These are phyloP conservation scores for Orthonevra nobilis DNA, from an alignment of 2,888 invertebrate species.

Conservation along the genomic window DNA sequence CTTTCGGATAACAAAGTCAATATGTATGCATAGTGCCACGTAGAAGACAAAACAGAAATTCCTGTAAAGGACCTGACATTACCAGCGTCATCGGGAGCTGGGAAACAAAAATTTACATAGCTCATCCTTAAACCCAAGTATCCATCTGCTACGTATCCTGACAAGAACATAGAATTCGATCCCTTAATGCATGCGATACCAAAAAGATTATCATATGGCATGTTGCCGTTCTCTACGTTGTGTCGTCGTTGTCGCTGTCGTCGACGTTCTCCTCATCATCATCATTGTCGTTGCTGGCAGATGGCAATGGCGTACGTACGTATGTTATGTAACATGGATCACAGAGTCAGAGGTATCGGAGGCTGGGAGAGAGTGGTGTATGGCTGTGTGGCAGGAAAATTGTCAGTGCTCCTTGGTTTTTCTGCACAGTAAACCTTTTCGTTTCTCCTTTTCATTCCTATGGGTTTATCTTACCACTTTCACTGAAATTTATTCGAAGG, in stretches of 20 bases:
- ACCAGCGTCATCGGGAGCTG: conserved; percentile 13
- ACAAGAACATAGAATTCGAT: conserved; percentile 62
- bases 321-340: conserved; percentile 43
- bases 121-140: conserved; percentile 40
- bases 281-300: conserved; percentile 28
- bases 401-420: conserved; percentile 17
- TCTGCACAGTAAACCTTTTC: conserved; percentile 2
- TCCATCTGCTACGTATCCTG: conserved; percentile 47
- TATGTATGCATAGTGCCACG: not conserved
- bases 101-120: conserved; percentile 47
- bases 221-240: conserved; percentile 50
- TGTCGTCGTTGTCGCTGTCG: conserved; percentile 10
- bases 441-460: conserved; percentile 13
- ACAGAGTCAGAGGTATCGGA: conserved; percentile 2
- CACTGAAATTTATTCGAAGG: conserved; percentile 57
- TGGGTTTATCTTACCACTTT: conserved; percentile 44
- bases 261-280: conserved; percentile 16
- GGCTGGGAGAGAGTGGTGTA: not conserved
- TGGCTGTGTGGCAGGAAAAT: conserved; percentile 72
- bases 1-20: conserved; percentile 6
- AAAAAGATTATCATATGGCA: conserved; percentile 65
- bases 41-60: conserved; percentile 18
- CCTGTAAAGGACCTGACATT: conserved; percentile 22
- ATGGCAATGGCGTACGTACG: no score
- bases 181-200: conserved; percentile 63